Percentiles rank a stretch among this genome's conserved stretches.
These are phyloP conservation scores for Aradophagus sp. DNA, from an alignment of 1,140 invertebrate species.

Conservation along the genomic window DNA sequence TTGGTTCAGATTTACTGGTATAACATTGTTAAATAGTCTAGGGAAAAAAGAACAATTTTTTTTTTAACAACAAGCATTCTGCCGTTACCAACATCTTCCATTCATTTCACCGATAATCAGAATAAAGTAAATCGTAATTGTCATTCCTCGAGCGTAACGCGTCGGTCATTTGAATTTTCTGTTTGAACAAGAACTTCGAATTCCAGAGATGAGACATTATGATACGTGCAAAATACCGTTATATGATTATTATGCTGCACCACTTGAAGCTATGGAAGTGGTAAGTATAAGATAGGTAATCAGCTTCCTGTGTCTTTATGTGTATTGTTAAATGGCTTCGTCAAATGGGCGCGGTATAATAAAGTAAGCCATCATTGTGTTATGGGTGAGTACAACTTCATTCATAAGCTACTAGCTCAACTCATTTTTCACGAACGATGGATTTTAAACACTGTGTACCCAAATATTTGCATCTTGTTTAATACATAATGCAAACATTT, in stretches of 20 bases:
- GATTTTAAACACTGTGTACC: too few relatives aligned
- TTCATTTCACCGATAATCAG: slow-evolving; percentile 21
- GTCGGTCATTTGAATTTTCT: slow-evolving; percentile 33
- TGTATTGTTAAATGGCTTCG: slow-evolving; percentile 38
- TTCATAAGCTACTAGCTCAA: slow-evolving; percentile 4
- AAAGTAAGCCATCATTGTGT: slow-evolving; percentile 6
- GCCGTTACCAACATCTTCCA: slow-evolving; percentile 4
- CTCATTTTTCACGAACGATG: too few relatives aligned
- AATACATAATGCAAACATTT: too few relatives aligned
- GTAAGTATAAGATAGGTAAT: slow-evolving; percentile 60
- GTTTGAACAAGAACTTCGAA: slow-evolving; percentile 31
- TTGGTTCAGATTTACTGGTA: too few relatives aligned
- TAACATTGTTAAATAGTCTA: too few relatives aligned
- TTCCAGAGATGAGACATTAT: slow-evolving; percentile 63
- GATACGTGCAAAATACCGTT: slow-evolving; percentile 68
- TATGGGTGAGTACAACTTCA: slow-evolving; percentile 21
- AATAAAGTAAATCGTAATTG: slow-evolving; percentile 42
- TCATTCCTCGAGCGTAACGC: slow-evolving; percentile 26
- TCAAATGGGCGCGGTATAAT: slow-evolving; percentile 18
- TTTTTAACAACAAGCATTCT: slow-evolving; percentile 6
- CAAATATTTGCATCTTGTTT: too few relatives aligned
- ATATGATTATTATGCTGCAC: slow-evolving; percentile 69
- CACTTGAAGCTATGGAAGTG: slow-evolving; percentile 67
- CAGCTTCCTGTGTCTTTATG: slow-evolving; percentile 53
- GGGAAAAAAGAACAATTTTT: neutral